These are phyloP conservation scores for Cotesia glomerata DNA, from an alignment of 1,140 invertebrate genomes.

Conservation along the genomic window DNA sequence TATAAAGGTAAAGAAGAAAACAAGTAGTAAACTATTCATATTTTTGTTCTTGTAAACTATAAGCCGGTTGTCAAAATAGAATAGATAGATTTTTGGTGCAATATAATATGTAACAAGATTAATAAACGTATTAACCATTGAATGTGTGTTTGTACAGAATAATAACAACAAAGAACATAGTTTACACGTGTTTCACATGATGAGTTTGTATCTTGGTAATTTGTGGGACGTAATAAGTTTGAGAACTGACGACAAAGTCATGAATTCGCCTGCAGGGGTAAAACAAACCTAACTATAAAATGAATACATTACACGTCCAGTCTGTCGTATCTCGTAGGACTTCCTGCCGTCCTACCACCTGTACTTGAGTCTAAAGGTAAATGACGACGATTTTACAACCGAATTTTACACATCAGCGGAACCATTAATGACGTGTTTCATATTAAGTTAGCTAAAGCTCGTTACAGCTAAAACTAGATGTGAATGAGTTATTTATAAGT, in stretches of 20 bases:
- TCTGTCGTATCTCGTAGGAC: conserved; percentile 22
- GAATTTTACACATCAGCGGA: not conserved
- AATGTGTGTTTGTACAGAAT: not conserved
- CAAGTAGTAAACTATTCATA: not conserved
- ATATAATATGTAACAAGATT: not conserved
- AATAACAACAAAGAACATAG: not conserved
- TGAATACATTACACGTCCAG: conserved; percentile 9
- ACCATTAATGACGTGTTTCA: not conserved
- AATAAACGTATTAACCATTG: not conserved
- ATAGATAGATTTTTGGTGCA: too few relatives aligned
- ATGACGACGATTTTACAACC: not conserved
- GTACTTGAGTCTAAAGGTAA: not conserved
- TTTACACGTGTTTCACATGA: conserved; percentile 14
- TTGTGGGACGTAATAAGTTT: conserved; percentile 32
- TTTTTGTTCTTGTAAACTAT: not conserved
- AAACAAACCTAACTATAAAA: not conserved
- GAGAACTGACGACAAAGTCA: conserved; percentile 28
- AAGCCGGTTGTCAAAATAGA: not conserved
- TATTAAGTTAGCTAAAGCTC: not conserved
- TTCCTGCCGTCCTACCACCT: conserved; percentile 16
- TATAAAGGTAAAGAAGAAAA: not conserved
- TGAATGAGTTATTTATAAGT: too few relatives aligned
- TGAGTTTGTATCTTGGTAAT: not conserved
- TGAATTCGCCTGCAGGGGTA: conserved; percentile 24
- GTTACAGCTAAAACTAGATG: too few relatives aligned